A percentile compares a stretch with the other conserved stretches of the same genome.
Evolutionary conservation across 2,113 vertebrate species (phyloP).

Genomic region (Podilymbus podiceps): DNA sequence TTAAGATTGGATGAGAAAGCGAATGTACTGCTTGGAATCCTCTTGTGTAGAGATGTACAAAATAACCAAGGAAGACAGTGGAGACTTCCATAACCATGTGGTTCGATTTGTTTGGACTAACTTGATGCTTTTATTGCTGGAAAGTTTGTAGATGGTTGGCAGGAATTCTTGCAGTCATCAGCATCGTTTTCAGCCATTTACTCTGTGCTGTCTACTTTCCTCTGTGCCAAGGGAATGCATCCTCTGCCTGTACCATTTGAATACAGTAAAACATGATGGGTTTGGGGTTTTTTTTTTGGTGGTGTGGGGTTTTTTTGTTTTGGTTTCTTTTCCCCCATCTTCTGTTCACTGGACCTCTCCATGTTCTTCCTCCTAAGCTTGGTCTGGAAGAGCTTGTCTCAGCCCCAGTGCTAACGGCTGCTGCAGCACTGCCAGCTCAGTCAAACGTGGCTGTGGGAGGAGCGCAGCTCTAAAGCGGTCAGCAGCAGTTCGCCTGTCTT

Average conservation of each 20-base stretch:
- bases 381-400: neutral
- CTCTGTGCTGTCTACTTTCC: neutral
- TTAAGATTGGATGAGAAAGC: neutral
- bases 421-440: neutral
- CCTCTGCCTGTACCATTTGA: neutral
- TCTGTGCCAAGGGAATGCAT: neutral
- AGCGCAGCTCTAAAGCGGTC: neutral
- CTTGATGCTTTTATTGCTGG: neutral
- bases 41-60: neutral
- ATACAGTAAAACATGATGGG: neutral
- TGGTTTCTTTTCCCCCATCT: neutral
- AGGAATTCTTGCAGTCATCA: neutral
- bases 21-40: neutral
- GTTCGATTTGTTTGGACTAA: neutral
- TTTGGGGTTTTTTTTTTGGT: neutral
- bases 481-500: neutral
- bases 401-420: rapidly evolving
- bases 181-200: neutral
- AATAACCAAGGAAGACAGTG: neutral
- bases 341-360: neutral
- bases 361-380: neutral
- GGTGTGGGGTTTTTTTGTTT: rapidly evolving
- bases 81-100: neutral
- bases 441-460: neutral
- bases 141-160: neutral